Conservation (phyloP, 53 echinoderm and acorn worm genomes). For the Holothuria leucospilota region DNA sequence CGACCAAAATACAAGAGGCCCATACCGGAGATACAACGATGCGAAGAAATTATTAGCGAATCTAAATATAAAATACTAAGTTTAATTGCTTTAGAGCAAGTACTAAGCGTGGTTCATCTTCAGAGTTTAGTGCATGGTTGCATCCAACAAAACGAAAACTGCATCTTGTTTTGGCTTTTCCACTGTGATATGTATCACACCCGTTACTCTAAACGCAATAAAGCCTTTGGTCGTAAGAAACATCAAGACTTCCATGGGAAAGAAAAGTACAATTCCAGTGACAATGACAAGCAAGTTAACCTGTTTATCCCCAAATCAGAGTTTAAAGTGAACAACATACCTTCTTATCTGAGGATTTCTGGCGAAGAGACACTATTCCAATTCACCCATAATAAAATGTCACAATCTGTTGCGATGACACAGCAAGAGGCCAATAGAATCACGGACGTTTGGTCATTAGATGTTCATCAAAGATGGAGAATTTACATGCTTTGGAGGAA, state of each 20-base stretch:
- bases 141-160: not conserved
- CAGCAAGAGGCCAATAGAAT: slow-evolving; percentile 13
- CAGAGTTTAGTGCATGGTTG: not conserved
- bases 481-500: slow-evolving; percentile 73
- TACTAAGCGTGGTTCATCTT: slow-evolving; percentile 43
- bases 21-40: slow-evolving; percentile 25
- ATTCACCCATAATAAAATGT: not conserved
- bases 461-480: slow-evolving; percentile 61
- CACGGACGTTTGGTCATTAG: slow-evolving; percentile 60
- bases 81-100: slow-evolving; percentile 18
- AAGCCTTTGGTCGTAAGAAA: too few relatives aligned
- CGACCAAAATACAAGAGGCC: too few relatives aligned
- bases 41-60: slow-evolving; percentile 41
- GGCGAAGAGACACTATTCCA: too few relatives aligned
- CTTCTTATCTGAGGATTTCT: too few relatives aligned
- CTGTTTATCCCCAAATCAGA: too few relatives aligned
- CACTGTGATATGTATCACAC: not conserved
- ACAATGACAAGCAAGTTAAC: not conserved
- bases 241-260: not conserved
- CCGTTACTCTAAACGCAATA: too few relatives aligned
- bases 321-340: not conserved
- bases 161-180: slow-evolving; percentile 4
- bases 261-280: not conserved
- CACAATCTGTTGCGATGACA: not conserved
- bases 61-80: slow-evolving; percentile 62